These are phyloP conservation scores for Cathartes aura DNA, from an alignment of 2,113 vertebrate species.

Conservation along the genomic window DNA sequence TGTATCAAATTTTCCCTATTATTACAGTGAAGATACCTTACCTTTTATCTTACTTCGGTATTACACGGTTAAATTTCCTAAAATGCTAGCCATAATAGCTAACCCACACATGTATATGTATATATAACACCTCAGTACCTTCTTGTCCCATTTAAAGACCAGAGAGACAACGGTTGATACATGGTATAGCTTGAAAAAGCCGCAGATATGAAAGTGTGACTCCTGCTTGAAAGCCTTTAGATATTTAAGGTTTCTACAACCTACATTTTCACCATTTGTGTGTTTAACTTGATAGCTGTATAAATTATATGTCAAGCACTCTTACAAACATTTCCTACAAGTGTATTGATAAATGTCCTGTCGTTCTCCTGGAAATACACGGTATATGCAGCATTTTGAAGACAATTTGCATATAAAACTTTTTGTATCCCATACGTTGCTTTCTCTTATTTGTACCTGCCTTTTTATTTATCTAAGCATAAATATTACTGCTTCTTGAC, in stretches of 20 bases:
- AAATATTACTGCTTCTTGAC: slow-evolving; percentile 45
- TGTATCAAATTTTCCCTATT: background rate
- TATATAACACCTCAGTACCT: background rate
- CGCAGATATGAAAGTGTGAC: slow-evolving; percentile 16
- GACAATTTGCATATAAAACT: slow-evolving; percentile 27
- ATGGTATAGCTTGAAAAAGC: background rate
- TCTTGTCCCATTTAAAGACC: background rate
- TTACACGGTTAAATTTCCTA: background rate
- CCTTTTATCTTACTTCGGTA: background rate
- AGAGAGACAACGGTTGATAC: background rate
- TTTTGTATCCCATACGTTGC: slow-evolving; percentile 34
- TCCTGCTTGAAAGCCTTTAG: slow-evolving; percentile 59
- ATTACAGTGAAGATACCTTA: background rate
- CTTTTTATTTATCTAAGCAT: slow-evolving; percentile 66
- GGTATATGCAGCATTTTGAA: slow-evolving; percentile 33
- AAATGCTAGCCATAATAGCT: background rate
- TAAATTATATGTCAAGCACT: slow-evolving; percentile 53
- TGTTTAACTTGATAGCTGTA: slow-evolving; percentile 59
- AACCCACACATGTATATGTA: background rate
- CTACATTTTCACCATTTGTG: slow-evolving; percentile 45
- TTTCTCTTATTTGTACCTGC: slow-evolving; percentile 32
- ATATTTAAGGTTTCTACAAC: slow-evolving; percentile 60
- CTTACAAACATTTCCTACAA: slow-evolving; percentile 38
- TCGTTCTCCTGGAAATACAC: slow-evolving; percentile 47
- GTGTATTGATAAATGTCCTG: slow-evolving; percentile 64